A percentile compares a stretch with the other conserved stretches of the same genome.
phyloP scores from a whole-genome alignment of 2,113 vertebrate species.

The Rhabdornis inornatus region DNA sequence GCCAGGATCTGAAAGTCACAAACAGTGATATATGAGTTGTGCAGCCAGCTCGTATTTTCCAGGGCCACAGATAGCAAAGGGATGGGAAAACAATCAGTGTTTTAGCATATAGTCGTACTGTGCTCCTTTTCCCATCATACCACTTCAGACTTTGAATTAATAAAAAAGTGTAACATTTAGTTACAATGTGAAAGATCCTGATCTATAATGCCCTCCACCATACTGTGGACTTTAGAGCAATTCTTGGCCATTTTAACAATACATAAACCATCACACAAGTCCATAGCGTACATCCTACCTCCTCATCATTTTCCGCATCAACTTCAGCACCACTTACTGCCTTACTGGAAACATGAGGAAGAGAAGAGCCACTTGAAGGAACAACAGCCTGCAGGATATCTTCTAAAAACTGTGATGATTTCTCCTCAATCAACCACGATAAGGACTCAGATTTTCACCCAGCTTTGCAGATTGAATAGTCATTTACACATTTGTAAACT shows the following conservation, averaged over 20 bases:
- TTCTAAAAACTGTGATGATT: not conserved
- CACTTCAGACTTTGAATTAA: not conserved
- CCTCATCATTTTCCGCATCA: fast-evolving
- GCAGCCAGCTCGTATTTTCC: not conserved
- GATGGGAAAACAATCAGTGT: not conserved
- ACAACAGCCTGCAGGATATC: fast-evolving
- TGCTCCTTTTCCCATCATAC: not conserved
- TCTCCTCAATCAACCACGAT: not conserved
- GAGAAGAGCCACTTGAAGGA: not conserved
- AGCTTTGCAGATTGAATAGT: not conserved
- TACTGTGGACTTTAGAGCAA: not conserved
- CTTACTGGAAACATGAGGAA: fast-evolving
- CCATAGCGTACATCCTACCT: not conserved
- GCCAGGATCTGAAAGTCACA: not conserved
- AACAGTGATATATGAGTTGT: not conserved
- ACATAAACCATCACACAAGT: not conserved
- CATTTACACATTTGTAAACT: not conserved
- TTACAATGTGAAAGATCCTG: fast-evolving
- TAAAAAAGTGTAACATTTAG: fast-evolving
- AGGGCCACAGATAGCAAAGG: not conserved
- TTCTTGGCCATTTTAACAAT: not conserved
- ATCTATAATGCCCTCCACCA: not conserved
- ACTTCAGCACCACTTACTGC: not conserved
- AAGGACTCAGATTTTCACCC: not conserved
- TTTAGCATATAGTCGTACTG: not conserved